Evolutionary conservation across 2,113 vertebrate species (phyloP).

Genomic region (Seriola dumerili): DNA sequence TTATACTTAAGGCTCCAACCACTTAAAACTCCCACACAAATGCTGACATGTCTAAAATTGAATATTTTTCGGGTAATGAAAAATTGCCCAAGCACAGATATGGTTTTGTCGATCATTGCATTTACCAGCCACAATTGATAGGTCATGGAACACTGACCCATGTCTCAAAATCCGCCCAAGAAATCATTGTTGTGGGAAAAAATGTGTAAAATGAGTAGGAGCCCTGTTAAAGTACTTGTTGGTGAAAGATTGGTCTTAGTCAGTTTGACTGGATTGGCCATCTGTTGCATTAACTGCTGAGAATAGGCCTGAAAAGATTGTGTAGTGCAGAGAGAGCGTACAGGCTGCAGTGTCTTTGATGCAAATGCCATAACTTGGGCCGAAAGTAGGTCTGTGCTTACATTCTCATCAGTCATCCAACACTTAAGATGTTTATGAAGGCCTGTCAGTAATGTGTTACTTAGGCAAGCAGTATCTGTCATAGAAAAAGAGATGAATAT

Average conservation of each 20-base stretch:
- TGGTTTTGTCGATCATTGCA: neutral
- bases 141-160: constrained; percentile 38
- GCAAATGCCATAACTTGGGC: neutral
- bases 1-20: constrained; percentile 34
- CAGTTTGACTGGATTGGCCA: constrained; percentile 39
- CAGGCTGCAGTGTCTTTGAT: constrained; percentile 10
- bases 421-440: neutral
- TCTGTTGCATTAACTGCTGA: constrained; percentile 64
- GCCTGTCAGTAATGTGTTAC: neutral
- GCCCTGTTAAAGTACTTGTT: constrained; percentile 55
- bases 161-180: constrained; percentile 18
- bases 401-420: neutral
- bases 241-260: constrained; percentile 32
- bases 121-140: constrained; percentile 9
- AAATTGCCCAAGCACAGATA: neutral
- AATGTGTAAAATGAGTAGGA: constrained; percentile 62
- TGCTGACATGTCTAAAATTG: neutral
- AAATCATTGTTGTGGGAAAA: constrained; percentile 9
- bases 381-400: neutral
- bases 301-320: constrained; percentile 12
- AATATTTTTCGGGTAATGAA: neutral
- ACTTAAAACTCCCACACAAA: constrained; percentile 50
- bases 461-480: neutral
- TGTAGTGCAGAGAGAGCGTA: neutral
- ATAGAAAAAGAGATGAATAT: neutral